These are phyloP conservation scores for Corbicula japonica DNA, from an alignment of 2,888 invertebrate genomes.

Conservation along the genomic window DNA sequence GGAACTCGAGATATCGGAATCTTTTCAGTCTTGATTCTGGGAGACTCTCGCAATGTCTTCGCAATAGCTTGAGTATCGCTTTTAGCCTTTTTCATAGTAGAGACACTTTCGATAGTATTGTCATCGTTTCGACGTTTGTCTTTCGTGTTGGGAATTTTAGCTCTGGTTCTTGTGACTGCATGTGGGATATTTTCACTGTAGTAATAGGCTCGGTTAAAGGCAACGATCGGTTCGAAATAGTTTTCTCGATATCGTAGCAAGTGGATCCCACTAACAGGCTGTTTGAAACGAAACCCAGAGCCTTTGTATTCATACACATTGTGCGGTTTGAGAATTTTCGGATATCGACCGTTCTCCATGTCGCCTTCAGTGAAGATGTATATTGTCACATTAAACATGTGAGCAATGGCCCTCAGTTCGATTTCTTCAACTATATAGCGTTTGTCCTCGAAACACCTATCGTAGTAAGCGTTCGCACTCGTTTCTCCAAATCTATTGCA, in stretches of 20 bases:
- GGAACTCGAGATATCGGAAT: neutral
- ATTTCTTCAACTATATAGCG: neutral
- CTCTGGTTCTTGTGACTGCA: neutral
- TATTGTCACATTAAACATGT: conserved; percentile 2
- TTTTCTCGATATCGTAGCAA: neutral
- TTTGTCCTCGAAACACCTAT: neutral
- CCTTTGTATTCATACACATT: no score
- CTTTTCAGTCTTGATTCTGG: no score
- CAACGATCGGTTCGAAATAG: neutral
- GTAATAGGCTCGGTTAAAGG: neutral
- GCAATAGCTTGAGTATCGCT: no score
- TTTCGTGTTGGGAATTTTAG: neutral
- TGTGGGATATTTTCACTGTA: neutral
- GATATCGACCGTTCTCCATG: neutral
- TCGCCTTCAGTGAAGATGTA: neutral
- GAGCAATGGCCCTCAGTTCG: neutral
- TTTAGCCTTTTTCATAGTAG: no score
- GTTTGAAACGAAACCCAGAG: no score
- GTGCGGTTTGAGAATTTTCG: neutral
- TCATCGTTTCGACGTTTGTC: no score
- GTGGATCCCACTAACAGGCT: neutral
- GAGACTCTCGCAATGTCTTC: no score
- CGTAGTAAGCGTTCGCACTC: neutral
- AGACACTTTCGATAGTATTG: no score
- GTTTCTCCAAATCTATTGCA: neutral